Evolutionary conservation across 2,888 invertebrate species (phyloP).

Genomic region (Pachymerium ferrugineum): DNA sequence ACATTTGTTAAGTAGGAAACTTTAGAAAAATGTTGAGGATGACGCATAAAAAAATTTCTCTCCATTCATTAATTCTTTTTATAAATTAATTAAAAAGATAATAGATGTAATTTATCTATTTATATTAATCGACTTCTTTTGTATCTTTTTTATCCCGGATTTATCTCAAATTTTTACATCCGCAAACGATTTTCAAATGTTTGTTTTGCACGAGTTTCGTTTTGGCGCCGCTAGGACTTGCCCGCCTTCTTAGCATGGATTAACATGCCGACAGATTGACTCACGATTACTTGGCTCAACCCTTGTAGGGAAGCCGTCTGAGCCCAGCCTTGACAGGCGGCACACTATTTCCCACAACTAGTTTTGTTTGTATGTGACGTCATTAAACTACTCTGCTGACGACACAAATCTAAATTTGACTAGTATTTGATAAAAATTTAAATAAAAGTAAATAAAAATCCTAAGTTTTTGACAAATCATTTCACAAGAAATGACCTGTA

Average conservation of each 20-base stretch:
- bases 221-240: not conserved
- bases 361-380: not conserved
- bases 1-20: too few relatives aligned
- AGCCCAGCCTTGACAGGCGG: conserved; percentile 8
- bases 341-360: too few relatives aligned
- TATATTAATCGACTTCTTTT: too few relatives aligned
- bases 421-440: too few relatives aligned
- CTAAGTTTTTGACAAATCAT: not conserved
- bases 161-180: not conserved
- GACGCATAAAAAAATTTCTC: too few relatives aligned
- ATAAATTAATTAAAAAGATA: too few relatives aligned
- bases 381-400: not conserved
- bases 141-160: too few relatives aligned
- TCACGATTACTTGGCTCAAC: not conserved
- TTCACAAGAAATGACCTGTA: not conserved
- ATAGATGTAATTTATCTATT: too few relatives aligned
- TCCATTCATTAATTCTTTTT: too few relatives aligned
- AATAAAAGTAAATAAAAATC: not conserved
- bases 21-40: too few relatives aligned
- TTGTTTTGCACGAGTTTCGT: not conserved
- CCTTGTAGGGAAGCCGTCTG: not conserved
- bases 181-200: not conserved
- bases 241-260: not conserved
- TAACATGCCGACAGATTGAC: not conserved
- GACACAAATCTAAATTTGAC: too few relatives aligned